These are phyloP conservation scores for Neodiprion fabricii DNA, from an alignment of 1,140 invertebrate species.

Conservation along the genomic window DNA sequence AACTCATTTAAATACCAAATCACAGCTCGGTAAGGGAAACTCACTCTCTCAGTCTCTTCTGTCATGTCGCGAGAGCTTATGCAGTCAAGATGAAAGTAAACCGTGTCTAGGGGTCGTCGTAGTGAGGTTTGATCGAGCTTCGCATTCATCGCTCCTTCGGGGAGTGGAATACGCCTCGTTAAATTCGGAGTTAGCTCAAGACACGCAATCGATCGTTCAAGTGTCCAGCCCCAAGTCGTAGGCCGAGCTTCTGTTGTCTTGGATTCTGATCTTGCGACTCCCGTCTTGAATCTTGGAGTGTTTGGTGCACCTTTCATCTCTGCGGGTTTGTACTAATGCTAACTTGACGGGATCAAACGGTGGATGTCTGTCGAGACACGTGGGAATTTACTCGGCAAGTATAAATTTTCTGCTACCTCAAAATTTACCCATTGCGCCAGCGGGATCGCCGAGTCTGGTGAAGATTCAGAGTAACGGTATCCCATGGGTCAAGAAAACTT, in stretches of 20 bases:
- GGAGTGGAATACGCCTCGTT: neutral
- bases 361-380: neutral
- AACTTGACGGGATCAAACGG: neutral
- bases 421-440: neutral
- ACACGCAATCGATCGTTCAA: too few species aligned
- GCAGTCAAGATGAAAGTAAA: neutral
- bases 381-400: too few species aligned
- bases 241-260: too few species aligned
- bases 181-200: neutral
- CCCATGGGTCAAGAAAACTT: neutral
- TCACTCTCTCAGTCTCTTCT: too few species aligned
- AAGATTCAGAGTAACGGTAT: neutral
- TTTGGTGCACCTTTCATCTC: neutral
- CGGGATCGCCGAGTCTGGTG: neutral
- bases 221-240: too few species aligned
- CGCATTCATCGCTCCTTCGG: neutral
- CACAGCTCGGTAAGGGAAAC: neutral
- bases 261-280: too few species aligned
- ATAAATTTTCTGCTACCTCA: neutral
- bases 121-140: neutral
- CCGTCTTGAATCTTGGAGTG: neutral
- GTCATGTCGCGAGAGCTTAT: neutral
- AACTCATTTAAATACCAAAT: slow-evolving; percentile 6
- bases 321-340: too few species aligned
- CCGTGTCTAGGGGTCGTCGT: neutral